Percentiles rank a stretch among this genome's conserved stretches.
phyloP scores from a whole-genome alignment of 2,797 vertebrate species.

The Lithobates sylvaticus region DNA sequence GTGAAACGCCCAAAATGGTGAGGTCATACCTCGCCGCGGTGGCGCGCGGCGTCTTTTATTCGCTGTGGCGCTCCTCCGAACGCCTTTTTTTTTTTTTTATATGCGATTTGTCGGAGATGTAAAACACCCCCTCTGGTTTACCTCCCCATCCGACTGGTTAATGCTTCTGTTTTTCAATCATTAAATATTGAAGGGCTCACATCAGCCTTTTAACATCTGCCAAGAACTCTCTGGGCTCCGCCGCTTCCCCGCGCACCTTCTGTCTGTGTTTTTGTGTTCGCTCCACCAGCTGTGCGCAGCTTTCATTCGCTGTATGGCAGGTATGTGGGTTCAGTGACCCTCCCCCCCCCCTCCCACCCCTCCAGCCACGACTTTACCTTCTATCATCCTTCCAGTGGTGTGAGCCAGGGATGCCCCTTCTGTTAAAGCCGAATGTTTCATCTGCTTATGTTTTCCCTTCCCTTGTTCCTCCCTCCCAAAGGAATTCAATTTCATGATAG shows the following conservation, averaged over 20 bases:
- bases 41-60: neutral
- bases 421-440: neutral
- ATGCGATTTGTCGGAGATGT: conserved; percentile 65
- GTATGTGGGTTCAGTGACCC: neutral
- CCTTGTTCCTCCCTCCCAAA: too few relatives aligned
- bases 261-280: conserved; percentile 44
- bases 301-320: conserved; percentile 1
- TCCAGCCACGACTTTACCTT: neutral
- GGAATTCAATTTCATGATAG: too few relatives aligned
- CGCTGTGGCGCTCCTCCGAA: conserved; percentile 47
- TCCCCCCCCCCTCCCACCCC: neutral
- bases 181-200: conserved; percentile 72
- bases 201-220: conserved; percentile 68
- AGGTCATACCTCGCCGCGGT: neutral
- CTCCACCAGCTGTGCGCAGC: neutral
- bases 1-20: conserved; percentile 13
- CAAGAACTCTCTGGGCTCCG: conserved; percentile 58
- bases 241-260: conserved; percentile 40
- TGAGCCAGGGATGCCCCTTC: neutral
- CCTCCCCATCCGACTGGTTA: conserved; percentile 70
- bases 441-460: too few relatives aligned
- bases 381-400: neutral
- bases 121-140: conserved; percentile 64
- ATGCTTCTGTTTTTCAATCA: conserved; percentile 72
- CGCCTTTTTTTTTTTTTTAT: conserved; percentile 41